Evolutionary conservation across 2,113 vertebrate genomes (phyloP).

Genomic region (Bettongia penicillata): DNA sequence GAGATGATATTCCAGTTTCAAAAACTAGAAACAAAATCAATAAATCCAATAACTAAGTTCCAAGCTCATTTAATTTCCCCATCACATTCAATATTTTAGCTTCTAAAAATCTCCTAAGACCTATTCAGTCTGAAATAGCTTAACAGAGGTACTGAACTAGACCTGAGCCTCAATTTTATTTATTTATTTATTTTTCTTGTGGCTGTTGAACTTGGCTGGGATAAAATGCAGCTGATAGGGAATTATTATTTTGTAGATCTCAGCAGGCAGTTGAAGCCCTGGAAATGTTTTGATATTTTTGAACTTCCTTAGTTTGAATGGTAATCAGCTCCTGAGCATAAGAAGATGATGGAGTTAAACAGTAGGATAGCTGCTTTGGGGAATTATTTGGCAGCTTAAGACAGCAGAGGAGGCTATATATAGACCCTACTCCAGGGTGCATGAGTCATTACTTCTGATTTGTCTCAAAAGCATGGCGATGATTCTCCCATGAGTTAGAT

Average conservation of each 20-base stretch:
- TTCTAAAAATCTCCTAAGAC: neutral
- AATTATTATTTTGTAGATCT: neutral
- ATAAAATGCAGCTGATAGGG: neutral
- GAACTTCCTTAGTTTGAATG: neutral
- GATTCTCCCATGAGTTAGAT: neutral
- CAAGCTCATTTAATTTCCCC: neutral
- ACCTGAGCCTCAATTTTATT: neutral
- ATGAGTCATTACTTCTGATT: conserved; percentile 21
- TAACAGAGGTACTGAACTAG: neutral
- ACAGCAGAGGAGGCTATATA: neutral
- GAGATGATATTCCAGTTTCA: neutral
- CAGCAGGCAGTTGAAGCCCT: neutral
- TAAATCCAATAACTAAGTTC: neutral
- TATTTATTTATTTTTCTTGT: neutral
- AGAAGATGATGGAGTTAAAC: neutral
- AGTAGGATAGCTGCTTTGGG: conserved; percentile 13
- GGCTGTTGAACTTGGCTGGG: neutral
- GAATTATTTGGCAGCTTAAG: neutral
- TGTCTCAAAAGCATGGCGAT: conserved; percentile 26
- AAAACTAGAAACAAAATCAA: neutral
- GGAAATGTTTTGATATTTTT: conserved; percentile 26
- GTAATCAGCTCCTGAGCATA: neutral
- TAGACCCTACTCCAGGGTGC: neutral
- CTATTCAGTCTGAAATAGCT: neutral
- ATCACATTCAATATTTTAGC: neutral